Conservation (phyloP, 2,797 vertebrate species). For the Gambusia yucatana region DNA sequence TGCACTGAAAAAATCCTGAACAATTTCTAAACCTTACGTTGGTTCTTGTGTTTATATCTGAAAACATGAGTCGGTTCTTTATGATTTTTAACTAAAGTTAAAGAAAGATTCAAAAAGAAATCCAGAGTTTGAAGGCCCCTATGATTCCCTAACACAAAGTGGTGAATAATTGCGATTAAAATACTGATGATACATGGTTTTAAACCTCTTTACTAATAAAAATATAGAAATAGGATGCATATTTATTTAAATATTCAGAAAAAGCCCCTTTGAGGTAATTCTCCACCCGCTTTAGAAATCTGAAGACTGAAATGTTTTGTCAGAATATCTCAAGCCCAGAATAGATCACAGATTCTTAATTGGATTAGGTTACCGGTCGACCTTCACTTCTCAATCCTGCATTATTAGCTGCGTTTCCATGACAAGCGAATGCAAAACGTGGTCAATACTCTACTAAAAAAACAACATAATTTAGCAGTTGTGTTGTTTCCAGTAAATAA, state of each 20-base stretch:
- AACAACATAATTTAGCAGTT: neutral
- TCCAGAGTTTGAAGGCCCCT: no score
- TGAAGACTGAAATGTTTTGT: neutral
- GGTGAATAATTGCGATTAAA: neutral
- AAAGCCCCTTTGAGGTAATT: neutral
- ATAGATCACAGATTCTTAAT: neutral
- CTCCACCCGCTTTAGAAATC: neutral
- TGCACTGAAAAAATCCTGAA: neutral
- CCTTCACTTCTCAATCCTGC: neutral
- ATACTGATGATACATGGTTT: neutral
- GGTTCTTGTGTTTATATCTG: neutral
- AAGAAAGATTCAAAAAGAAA: neutral
- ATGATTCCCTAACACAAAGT: neutral
- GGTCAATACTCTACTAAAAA: no score
- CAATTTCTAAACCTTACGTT: neutral
- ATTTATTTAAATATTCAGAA: neutral
- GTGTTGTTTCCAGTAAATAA: no score
- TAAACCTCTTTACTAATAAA: neutral
- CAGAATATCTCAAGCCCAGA: neutral
- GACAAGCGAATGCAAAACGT: no score
- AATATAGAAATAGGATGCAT: neutral
- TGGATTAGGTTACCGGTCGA: neutral
- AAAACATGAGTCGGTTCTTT: neutral
- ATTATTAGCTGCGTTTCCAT: neutral
- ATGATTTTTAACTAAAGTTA: neutral